phyloP scores from a whole-genome alignment of 2,113 vertebrate species.

The Crotalus viridis region DNA sequence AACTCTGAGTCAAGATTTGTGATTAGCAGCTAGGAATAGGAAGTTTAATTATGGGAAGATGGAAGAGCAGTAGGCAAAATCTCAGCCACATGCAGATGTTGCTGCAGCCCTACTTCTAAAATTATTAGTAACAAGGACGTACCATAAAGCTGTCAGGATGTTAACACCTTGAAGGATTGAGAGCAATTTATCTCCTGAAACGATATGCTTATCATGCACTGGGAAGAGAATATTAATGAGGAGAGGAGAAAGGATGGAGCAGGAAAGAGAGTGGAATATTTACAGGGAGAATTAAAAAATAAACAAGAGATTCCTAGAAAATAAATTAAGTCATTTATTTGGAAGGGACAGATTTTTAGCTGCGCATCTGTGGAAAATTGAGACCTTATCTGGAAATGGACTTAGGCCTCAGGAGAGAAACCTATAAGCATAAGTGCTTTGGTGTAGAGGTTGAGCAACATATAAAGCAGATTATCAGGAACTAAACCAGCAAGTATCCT shows the following conservation, averaged over 20 bases:
- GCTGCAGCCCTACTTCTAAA: constrained; percentile 52
- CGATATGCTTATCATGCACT: background rate
- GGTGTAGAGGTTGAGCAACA: constrained; percentile 25
- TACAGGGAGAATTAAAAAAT: constrained; percentile 49
- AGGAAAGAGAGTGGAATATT: constrained; percentile 36
- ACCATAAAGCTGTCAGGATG: constrained; percentile 39
- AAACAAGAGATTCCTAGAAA: constrained; percentile 42
- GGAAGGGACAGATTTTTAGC: constrained; percentile 42
- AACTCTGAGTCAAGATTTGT: constrained; percentile 19
- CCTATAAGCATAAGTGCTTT: constrained; percentile 44
- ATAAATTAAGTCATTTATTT: constrained; percentile 59
- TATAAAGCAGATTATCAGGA: constrained; percentile 28
- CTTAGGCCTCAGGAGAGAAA: constrained; percentile 35
- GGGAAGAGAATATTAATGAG: constrained; percentile 55
- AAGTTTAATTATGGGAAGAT: constrained; percentile 55
- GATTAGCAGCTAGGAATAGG: constrained; percentile 58
- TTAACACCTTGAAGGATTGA: constrained; percentile 54
- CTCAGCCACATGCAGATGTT: constrained; percentile 46
- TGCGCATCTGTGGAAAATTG: constrained; percentile 39
- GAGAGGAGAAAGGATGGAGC: constrained; percentile 17
- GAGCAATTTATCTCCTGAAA: constrained; percentile 54
- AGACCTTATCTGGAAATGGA: constrained; percentile 23
- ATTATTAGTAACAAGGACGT: constrained; percentile 60
- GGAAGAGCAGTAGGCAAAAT: constrained; percentile 33
- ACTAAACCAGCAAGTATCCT: constrained; percentile 4